Evolutionary conservation across 1,140 invertebrate genomes (phyloP).

Genomic region (Bombus pyrosoma): DNA sequence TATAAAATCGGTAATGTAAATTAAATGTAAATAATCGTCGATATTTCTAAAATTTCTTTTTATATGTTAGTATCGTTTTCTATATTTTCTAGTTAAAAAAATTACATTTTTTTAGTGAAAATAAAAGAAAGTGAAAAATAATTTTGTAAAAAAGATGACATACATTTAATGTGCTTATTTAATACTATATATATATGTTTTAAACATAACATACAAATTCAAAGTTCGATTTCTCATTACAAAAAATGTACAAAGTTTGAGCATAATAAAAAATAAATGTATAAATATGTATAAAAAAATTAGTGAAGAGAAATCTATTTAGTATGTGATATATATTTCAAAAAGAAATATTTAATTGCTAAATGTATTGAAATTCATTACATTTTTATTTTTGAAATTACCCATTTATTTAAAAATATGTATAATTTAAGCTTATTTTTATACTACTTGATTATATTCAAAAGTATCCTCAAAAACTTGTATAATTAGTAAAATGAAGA

Average conservation of each 20-base stretch:
- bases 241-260: slow-evolving; percentile 37
- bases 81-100: background rate
- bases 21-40: slow-evolving; percentile 37
- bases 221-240: background rate
- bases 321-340: background rate
- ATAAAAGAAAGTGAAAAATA: slow-evolving; percentile 10
- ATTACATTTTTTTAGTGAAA: background rate
- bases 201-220: slow-evolving; percentile 4
- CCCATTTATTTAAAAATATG: slow-evolving; percentile 12
- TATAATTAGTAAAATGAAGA: background rate
- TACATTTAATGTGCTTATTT: background rate
- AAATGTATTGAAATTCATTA: background rate
- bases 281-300: slow-evolving; percentile 47
- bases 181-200: background rate
- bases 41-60: slow-evolving; percentile 25
- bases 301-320: slow-evolving; percentile 22
- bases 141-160: slow-evolving; percentile 1
- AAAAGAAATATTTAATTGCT: background rate
- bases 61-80: background rate
- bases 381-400: background rate
- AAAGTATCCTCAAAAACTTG: background rate
- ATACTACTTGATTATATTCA: slow-evolving; percentile 11
- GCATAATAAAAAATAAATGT: slow-evolving; percentile 48
- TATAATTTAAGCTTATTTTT: slow-evolving; percentile 34
- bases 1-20: slow-evolving; percentile 17